These are phyloP conservation scores for Teleopsis dalmanni DNA, from an alignment of 1,140 invertebrate species.

Conservation along the genomic window DNA sequence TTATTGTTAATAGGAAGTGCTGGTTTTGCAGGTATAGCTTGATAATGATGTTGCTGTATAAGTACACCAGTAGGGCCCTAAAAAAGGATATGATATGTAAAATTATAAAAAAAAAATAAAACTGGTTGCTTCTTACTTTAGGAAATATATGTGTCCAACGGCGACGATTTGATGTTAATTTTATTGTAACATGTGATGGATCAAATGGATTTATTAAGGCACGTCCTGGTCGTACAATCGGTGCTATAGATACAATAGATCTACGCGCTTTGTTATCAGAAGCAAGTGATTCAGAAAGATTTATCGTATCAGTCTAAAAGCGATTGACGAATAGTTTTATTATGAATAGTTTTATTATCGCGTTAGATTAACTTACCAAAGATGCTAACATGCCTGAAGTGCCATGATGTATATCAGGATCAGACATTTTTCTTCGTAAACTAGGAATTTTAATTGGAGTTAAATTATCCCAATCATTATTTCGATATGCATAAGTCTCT, in stretches of 20 bases:
- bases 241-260: conserved; percentile 43
- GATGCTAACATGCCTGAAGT: conserved; percentile 35
- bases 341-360: background rate
- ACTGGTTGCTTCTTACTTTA: conserved; percentile 45
- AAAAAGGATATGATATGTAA: conserved; percentile 12
- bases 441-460: conserved; percentile 48
- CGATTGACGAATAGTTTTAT: background rate
- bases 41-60: conserved; percentile 90
- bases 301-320: conserved; percentile 22
- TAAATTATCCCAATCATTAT: conserved; percentile 48
- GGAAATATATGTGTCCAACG: conserved; percentile 99
- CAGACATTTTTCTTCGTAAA: conserved; percentile 69
- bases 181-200: conserved; percentile 92
- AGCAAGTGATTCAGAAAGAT: conserved; percentile 39
- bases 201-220: conserved; percentile 95
- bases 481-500: conserved; percentile 44
- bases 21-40: conserved; percentile 60
- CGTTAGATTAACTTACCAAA: conserved; percentile 16
- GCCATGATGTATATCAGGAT: conserved; percentile 68
- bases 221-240: conserved; percentile 57
- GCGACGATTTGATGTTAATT: conserved; percentile 90
- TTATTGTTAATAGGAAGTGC: conserved; percentile 16
- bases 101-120: background rate
- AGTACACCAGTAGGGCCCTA: conserved; percentile 76
- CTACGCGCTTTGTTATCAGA: conserved; percentile 39